Evolutionary conservation across 2,888 invertebrate species (phyloP), one percentile per base, ranked within the genome.

Genomic region (Xanthia icteritia): DNA sequence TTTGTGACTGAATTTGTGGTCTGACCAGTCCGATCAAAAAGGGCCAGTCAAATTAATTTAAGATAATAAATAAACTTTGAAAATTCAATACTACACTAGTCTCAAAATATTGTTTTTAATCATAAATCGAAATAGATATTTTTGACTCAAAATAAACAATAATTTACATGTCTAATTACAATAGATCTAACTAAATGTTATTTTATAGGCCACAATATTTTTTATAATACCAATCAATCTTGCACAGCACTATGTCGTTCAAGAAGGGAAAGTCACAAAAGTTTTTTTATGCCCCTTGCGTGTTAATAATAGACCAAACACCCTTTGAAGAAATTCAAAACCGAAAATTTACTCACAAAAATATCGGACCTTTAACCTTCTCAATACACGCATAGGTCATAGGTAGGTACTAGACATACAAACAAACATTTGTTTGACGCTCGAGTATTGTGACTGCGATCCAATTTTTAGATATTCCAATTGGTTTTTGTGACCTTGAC

Each of bases 201-300:
- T 20, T 31, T 11, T 42, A 36, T 8, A 4, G 17, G 4, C 45
- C 17, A 48, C 27, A 17, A 27, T 45, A 3, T 17, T 56, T 42
- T 20, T 17, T 23, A 58, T 36, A 71, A 42, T 36, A 23, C 27
- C 64, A 17, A 78, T 36, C 5, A 51, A 45, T 73, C 58, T 60
- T 65, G n/a, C 42, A 31, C 39, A 51, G 39, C 51, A 51, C 17
- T 23, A 27, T 51, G 8, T 23, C 17, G n/a, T 48, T n/a, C 13
- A n/a, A 58, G 36, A 73, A 51, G 36, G 58, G 81, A 65, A 58
- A 78, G 39, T 13, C 8, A n/a, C 4, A 17, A 15, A 67, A 48
- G 15, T 56, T 42, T 39, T 48, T 61, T 67, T 58, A 67, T 75
- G 5, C 11, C 82, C 56, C 11, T 68, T 82, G 76, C 82, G 82